Base-by-base conservation (phyloP, 2,113 vertebrate species). In the Myiopsitta monachus region DNA sequence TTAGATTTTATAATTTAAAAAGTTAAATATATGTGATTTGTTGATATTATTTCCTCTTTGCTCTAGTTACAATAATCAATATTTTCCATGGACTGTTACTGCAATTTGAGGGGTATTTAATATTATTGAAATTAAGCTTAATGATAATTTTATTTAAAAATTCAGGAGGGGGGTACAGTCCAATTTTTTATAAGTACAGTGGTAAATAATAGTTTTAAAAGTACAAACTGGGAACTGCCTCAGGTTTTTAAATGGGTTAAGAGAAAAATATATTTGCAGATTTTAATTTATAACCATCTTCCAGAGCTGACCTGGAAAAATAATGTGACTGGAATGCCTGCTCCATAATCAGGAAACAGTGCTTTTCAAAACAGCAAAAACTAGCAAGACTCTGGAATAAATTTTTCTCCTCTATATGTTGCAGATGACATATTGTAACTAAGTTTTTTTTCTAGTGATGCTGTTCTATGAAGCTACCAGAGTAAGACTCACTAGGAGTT, bases 341-440 rank as follows among this genome's bases (percentile, higher is more conserved):
- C 33, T 55, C 30, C 24, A 31, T 8, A 51, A 14, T 44, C 27
- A 86, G 24, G 16, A 85, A 72, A 49, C 6, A 44, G 10, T 28
- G 1, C 5, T 10, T 54, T 94, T 75, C n/a, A 54, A 88, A 72
- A 54, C 6, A 79, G 43, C 1, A 23, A 39, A 84, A 73, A 2
- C 5, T 49, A 61, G 2, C 2, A 44, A 63, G 13, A 54, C 6
- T 67, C 85, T 28, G 14, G 68, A 92, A 73, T 51, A 44, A 13
- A 14, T 59, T 36, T 66, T 51, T 18, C 0, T 4, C 8, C 0
- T 0, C 10, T 7, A 80, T 23, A 3, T 49, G 11, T 44, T 70
- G 8, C 7, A 64, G 47, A 41, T 63, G 11, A 44, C 3, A 3
- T 3, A 67, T 41, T 7, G 17, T 33, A 73, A 63, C 12, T 31